A percentile compares a stretch with the other conserved stretches of the same genome.
phyloP scores from a whole-genome alignment of 2,888 invertebrate genomes.

The Leucozona laternaria region DNA sequence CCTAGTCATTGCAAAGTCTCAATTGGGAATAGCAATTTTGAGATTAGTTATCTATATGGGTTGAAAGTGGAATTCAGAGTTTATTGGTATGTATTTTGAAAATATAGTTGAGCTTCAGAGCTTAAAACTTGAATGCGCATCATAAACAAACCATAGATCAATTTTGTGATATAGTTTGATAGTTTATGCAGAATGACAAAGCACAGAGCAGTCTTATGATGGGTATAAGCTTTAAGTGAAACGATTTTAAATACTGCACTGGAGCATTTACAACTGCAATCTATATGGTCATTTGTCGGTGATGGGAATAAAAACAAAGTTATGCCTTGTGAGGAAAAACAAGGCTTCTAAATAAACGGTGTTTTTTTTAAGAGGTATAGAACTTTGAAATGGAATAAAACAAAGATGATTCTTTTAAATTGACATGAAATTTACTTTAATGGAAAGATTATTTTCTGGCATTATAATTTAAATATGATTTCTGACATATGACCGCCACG shows the following conservation, averaged over 20 bases:
- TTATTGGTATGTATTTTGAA: slow-evolving; percentile 6
- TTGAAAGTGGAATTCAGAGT: neutral
- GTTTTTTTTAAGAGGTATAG: too few relatives aligned
- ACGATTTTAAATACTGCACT: neutral
- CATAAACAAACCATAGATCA: slow-evolving; percentile 14
- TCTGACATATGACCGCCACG: too few relatives aligned
- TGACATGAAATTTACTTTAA: too few relatives aligned
- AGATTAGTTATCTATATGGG: slow-evolving; percentile 33
- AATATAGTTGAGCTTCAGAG: neutral
- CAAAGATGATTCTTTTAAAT: too few relatives aligned
- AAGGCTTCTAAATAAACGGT: too few relatives aligned
- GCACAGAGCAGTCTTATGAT: neutral
- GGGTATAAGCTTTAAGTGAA: neutral
- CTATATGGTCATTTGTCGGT: neutral
- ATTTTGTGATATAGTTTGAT: slow-evolving; percentile 22
- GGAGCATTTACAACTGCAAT: neutral
- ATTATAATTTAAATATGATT: too few relatives aligned
- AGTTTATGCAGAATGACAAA: slow-evolving; percentile 2
- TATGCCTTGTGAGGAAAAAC: too few relatives aligned
- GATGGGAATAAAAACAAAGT: neutral
- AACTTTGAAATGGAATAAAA: too few relatives aligned
- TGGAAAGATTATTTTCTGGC: too few relatives aligned
- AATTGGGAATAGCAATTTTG: slow-evolving; percentile 41
- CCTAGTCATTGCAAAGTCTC: neutral
- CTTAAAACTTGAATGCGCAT: slow-evolving; percentile 1